phyloP scores from a whole-genome alignment of 1,140 invertebrate species.

The Apocrypta bakeri region DNA sequence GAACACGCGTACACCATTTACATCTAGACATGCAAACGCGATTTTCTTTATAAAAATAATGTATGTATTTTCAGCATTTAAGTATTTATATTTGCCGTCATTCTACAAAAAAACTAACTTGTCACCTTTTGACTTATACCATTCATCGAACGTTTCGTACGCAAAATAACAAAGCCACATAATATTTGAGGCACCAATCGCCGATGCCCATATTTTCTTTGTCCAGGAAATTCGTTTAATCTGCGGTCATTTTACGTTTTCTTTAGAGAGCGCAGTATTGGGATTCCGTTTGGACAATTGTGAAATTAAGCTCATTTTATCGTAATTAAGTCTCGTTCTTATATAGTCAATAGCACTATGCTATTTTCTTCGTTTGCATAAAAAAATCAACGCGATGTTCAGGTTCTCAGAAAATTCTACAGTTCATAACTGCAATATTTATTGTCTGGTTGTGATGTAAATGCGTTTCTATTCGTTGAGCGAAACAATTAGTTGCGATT shows the following conservation, averaged over 20 bases:
- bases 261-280: background rate
- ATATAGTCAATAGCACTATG: background rate
- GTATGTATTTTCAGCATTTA: conserved; percentile 6
- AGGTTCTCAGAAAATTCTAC: background rate
- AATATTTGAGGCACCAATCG: background rate
- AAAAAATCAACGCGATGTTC: background rate
- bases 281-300: background rate
- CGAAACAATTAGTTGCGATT: background rate
- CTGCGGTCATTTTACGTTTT: background rate
- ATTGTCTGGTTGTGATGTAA: conserved; percentile 20
- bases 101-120: conserved; percentile 18
- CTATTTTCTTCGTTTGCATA: background rate
- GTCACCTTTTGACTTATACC: background rate
- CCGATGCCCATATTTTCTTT: background rate
- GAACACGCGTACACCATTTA: background rate
- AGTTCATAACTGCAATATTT: background rate
- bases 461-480: conserved; percentile 16
- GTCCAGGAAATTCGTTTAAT: background rate
- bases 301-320: background rate
- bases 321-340: background rate
- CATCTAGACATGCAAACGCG: background rate
- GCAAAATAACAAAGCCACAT: conserved; percentile 14
- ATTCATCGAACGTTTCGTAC: background rate
- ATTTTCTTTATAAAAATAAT: background rate
- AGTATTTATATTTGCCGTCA: background rate